A percentile compares a stretch with the other conserved stretches of the same genome.
Conservation (phyloP, 2,797 vertebrate genomes). For the Pelobates cultripes region DNA sequence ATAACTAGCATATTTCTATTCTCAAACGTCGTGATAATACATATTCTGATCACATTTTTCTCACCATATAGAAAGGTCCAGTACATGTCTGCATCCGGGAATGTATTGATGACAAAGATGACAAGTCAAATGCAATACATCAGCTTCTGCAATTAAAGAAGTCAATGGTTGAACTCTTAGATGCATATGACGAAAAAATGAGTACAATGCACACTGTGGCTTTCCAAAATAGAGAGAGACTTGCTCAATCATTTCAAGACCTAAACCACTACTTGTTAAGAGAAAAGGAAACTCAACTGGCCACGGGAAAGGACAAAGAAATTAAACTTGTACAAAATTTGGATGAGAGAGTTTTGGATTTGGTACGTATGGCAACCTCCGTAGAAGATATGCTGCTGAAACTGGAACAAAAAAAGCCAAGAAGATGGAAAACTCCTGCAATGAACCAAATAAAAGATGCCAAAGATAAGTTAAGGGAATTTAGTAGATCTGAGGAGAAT, state of each 20-base stretch:
- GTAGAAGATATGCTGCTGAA: not conserved
- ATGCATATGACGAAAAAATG: not conserved
- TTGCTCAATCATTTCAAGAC: not conserved
- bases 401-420: not conserved
- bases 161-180: too few relatives aligned
- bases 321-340: not conserved
- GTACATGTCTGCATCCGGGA: too few relatives aligned
- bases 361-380: not conserved
- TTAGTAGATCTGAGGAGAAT: not conserved
- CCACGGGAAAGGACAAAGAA: not conserved
- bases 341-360: not conserved
- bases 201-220: not conserved
- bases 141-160: too few relatives aligned
- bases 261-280: slow-evolving; percentile 8
- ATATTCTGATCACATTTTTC: too few relatives aligned
- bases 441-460: too few relatives aligned
- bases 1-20: too few relatives aligned
- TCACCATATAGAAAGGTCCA: too few relatives aligned
- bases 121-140: too few relatives aligned
- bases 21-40: too few relatives aligned
- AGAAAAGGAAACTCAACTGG: slow-evolving; percentile 14
- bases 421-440: too few relatives aligned
- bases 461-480: not conserved
- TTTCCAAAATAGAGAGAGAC: not conserved
- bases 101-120: too few relatives aligned